Percentiles rank a stretch among this genome's conserved stretches.
These are phyloP conservation scores for Dioctria linearis DNA, from an alignment of 2,888 invertebrate species.

Conservation along the genomic window DNA sequence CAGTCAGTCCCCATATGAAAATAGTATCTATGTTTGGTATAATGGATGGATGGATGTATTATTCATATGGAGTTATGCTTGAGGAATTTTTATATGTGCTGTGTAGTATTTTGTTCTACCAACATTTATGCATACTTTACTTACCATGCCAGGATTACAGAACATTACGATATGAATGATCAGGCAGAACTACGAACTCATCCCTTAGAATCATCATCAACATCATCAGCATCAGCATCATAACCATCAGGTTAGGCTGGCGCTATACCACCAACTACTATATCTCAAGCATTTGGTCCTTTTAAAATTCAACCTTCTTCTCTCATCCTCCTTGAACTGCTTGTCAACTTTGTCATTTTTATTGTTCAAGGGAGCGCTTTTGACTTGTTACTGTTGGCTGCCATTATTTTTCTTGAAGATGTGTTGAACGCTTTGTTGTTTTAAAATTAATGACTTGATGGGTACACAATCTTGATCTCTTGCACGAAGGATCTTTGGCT, in stretches of 20 bases:
- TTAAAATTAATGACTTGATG: slow-evolving; percentile 52
- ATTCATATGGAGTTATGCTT: not conserved
- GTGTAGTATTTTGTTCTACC: not conserved
- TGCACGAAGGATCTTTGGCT: slow-evolving; percentile 18
- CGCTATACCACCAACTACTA: no score
- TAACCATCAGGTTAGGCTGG: not conserved
- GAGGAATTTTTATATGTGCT: slow-evolving; percentile 20
- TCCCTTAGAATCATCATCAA: not conserved
- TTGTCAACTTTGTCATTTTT: slow-evolving; percentile 54
- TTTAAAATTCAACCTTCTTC: not conserved
- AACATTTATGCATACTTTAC: not conserved
- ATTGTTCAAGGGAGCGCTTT: slow-evolving; percentile 49
- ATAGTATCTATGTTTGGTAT: not conserved
- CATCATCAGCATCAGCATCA: not conserved
- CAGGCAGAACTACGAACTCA: not conserved
- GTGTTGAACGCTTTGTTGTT: slow-evolving; percentile 51
- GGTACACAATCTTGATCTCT: slow-evolving; percentile 48
- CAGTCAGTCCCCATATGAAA: not conserved
- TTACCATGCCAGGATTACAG: not conserved
- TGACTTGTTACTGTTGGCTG: slow-evolving; percentile 47
- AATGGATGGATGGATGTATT: no score
- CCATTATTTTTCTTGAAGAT: slow-evolving; percentile 49
- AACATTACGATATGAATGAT: slow-evolving; percentile 17
- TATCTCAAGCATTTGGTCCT: no score
- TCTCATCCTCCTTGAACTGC: slow-evolving; percentile 33